A percentile compares a stretch with the other conserved stretches of the same genome.
phyloP scores from a whole-genome alignment of 2,113 vertebrate genomes.

The Lampris incognitus region DNA sequence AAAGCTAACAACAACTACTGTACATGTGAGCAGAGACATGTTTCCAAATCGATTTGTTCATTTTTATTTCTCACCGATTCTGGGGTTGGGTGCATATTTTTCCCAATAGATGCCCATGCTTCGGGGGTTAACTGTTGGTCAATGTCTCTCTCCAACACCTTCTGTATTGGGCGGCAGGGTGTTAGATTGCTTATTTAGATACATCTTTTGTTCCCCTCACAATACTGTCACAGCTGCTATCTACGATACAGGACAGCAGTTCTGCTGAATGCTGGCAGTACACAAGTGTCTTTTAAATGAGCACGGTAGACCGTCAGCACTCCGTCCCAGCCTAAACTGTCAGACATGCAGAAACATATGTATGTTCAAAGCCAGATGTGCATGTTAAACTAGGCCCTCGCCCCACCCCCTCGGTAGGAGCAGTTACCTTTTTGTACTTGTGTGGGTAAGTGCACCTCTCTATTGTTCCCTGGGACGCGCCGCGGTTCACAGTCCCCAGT shows the following conservation, averaged over 20 bases:
- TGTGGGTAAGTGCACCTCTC: slow-evolving; percentile 99
- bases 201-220: slow-evolving; percentile 72
- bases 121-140: slow-evolving; percentile 84
- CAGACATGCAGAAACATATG: slow-evolving; percentile 62
- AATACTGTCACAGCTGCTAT: slow-evolving; percentile 65
- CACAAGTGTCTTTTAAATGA: slow-evolving; percentile 68
- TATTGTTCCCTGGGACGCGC: slow-evolving; percentile 99
- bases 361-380: not conserved
- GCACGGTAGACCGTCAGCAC: slow-evolving; percentile 75
- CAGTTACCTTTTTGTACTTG: slow-evolving; percentile 96
- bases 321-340: slow-evolving; percentile 75
- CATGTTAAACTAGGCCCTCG: too few species aligned
- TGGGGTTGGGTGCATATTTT: slow-evolving; percentile 83
- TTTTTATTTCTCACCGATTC: slow-evolving; percentile 85
- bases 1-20: slow-evolving; percentile 70
- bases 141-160: slow-evolving; percentile 85
- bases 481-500: slow-evolving; percentile 97
- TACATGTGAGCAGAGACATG: slow-evolving; percentile 80
- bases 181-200: slow-evolving; percentile 80
- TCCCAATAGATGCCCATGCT: slow-evolving; percentile 84
- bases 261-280: slow-evolving; percentile 65
- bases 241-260: slow-evolving; percentile 69
- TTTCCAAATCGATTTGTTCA: slow-evolving; percentile 79
- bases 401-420: too few species aligned
- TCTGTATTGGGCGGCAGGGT: slow-evolving; percentile 84